Base-by-base conservation (phyloP, 2,888 invertebrate genomes). In the Pyrrhosoma nymphula region DNA sequence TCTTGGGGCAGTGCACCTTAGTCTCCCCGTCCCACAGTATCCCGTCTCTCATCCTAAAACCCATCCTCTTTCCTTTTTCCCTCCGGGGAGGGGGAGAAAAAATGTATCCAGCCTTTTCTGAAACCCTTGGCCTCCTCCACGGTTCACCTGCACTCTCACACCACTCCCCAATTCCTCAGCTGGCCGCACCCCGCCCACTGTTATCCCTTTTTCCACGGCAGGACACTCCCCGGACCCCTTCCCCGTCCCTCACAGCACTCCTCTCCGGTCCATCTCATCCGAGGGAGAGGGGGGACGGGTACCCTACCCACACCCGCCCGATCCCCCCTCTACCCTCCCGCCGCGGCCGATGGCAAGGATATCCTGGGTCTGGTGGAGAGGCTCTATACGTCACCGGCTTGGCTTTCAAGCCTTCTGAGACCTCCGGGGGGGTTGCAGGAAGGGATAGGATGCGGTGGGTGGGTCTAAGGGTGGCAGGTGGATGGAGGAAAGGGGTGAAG, bases 361-460 rank as follows among this genome's bases (percentile, higher is more conserved):
- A 75, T 55, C 63, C 75, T 26, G 93, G 47, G 47, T 75, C 47
- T n/a, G 69, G 35, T 47, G 47, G 93, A 75, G 93, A 93, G 69
- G 69, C 93, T 93, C 93, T 75, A 93, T 93, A 93, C 93, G 93
- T 93, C 93, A 69, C 93, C 69, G 93, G 69, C 69, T 93, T 93
- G 91, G 63, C 91, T 91, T 91, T 91, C 60, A 10, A 91, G 91
- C 91, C 60, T 30, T 93, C 93, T 35, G 69, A 63, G 93, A 93
- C 91, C 91, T 91, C 63, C 56, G 63, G 63, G 69, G 75, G 63
- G 56, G 47, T 35, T 18, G 69, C 12, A 39, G 47, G 93, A 56
- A 60, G 89, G 88, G 35, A 47, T 55, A 55, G 90, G 30, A 56
- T 90, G 20, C 16, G 56, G 63, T 91, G 63, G 35, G 63, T 20